Base-by-base conservation (phyloP, 2,113 vertebrate genomes). In the Cacatua alba region DNA sequence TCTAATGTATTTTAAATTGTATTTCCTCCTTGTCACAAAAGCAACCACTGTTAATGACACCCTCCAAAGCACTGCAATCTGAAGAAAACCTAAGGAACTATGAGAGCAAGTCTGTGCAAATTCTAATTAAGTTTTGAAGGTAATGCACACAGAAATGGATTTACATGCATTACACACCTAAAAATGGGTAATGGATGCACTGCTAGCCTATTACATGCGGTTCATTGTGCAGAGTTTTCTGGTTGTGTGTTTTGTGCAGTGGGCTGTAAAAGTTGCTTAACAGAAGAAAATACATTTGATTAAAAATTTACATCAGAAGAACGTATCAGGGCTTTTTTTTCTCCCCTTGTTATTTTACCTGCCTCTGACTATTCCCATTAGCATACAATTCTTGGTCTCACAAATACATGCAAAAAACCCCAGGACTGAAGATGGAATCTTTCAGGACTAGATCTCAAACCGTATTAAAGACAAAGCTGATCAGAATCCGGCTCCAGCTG, bases 291-390 rank as follows among this genome's bases (percentile, higher is more conserved):
- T 41, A 70, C 49, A 89, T 69, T 91, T 68, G 29, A 97, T 96
- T 96, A 97, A 97, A 97, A 97, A 97, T 97, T 97, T 95, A 97
- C 79, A 92, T 81, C 48, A 68, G 68, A 94, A 86, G n/a, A 90
- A 71, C 24, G 55, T 48, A 89, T 74, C 17, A 49, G 37, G 48
- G 24, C 5, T 35, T n/a, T 68, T 46, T 41, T 74, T 62, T 35
- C 41, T 64, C 35, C 37, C 33, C 29, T 74, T 95, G 74, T 62
- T 79, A 18, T 89, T 94, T 94, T 75, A 95, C 82, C 85, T 92
- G 92, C 70, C 81, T 72, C 55, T 82, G 46, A 88, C 75, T 79
- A 83, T 64, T 93, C 80, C 82, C 79, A 72, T 37, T 31, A 65
- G 44, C 2, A 79, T 12, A 65, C 80, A 79, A 62, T 46, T 60